These are phyloP conservation scores for Arnoldichthys spilopterus DNA, from an alignment of 2,797 vertebrate species.

Conservation along the genomic window DNA sequence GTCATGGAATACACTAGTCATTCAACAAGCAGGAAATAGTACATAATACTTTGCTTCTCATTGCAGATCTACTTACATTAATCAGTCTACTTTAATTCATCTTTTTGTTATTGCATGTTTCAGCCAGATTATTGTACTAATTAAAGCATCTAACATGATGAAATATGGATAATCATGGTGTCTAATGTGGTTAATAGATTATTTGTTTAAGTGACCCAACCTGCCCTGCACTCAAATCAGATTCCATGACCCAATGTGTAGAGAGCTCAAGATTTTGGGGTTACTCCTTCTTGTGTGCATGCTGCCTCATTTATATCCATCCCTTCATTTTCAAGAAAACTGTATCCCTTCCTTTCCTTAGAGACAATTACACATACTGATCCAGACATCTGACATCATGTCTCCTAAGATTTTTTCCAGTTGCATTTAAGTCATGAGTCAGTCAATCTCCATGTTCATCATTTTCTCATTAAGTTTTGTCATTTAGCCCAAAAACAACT, in stretches of 20 bases:
- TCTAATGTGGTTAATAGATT: not conserved
- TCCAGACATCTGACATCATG: constrained; percentile 17
- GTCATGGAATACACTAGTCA: constrained; percentile 34
- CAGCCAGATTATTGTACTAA: not conserved
- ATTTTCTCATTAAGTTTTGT: constrained; percentile 9
- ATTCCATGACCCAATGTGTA: constrained; percentile 41
- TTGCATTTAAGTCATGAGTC: constrained; percentile 20
- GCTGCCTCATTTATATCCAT: constrained; percentile 7
- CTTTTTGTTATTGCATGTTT: not conserved
- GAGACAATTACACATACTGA: constrained; percentile 10
- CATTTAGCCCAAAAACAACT: constrained; percentile 13
- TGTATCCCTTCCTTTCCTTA: constrained; percentile 51
- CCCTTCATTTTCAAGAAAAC: constrained; percentile 42
- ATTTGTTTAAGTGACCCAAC: not conserved
- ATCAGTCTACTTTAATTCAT: not conserved
- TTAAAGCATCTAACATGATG: not conserved
- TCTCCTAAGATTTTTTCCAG: not conserved
- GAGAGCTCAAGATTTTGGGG: not conserved
- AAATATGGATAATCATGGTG: not conserved
- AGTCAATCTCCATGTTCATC: constrained; percentile 6
- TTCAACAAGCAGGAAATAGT: not conserved
- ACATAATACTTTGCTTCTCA: not conserved
- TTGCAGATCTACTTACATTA: constrained; percentile 4
- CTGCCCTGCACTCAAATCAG: not conserved
- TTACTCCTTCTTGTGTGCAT: constrained; percentile 18